phyloP scores from a whole-genome alignment of 1,140 invertebrate genomes.

The Hesperophylax magnus region DNA sequence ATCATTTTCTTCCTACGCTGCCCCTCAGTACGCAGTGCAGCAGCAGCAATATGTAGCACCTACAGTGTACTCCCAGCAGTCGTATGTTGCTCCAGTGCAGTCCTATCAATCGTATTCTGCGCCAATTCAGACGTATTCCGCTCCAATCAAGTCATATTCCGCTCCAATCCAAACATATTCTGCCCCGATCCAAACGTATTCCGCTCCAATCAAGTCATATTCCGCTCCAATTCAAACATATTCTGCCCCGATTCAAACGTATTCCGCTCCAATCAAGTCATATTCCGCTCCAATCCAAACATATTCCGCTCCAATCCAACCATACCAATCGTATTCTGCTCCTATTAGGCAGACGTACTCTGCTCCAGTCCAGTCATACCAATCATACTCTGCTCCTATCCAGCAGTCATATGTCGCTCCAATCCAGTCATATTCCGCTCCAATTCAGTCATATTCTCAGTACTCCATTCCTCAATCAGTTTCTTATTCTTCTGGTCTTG shows the following conservation, averaged over 20 bases:
- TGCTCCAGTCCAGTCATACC: background rate
- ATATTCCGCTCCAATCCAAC: background rate
- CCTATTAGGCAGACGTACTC: background rate
- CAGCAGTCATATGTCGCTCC: background rate
- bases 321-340: background rate
- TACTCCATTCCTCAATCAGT: background rate
- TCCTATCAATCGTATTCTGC: constrained; percentile 12
- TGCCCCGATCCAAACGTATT: background rate
- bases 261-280: background rate
- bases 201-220: background rate
- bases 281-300: background rate
- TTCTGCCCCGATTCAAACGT: background rate
- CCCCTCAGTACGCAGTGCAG: background rate
- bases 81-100: background rate
- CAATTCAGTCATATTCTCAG: constrained; percentile 14
- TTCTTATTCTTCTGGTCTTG: background rate
- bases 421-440: background rate
- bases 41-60: background rate
- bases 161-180: background rate
- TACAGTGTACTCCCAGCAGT: background rate
- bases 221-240: background rate
- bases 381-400: background rate
- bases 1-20: constrained; percentile 3
- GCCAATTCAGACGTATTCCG: background rate
- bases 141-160: background rate